Conservation (phyloP, 2,888 invertebrate genomes). For the Rhopalosiphum nymphaeae region DNA sequence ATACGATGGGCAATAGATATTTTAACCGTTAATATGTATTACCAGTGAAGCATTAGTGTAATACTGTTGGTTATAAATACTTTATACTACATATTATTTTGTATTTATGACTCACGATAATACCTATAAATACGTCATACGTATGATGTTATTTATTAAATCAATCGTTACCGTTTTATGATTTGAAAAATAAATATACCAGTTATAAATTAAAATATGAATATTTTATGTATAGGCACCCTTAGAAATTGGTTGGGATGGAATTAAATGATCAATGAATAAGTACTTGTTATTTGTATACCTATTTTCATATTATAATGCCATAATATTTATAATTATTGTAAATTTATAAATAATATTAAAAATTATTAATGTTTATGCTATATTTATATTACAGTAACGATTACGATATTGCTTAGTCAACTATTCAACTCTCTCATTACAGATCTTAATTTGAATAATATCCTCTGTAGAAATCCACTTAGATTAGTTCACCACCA, state of each 20-base stretch:
- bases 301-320: not conserved
- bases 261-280: not conserved
- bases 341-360: not conserved
- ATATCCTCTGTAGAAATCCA: not conserved
- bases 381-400: too few species aligned
- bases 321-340: not conserved
- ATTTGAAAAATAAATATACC: not conserved
- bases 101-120: not conserved
- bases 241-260: not conserved
- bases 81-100: not conserved
- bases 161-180: not conserved
- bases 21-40: not conserved
- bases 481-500: not conserved
- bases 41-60: not conserved
- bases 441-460: not conserved
- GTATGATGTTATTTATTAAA: not conserved
- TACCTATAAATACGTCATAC: not conserved
- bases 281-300: not conserved
- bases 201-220: not conserved
- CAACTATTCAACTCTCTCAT: not conserved
- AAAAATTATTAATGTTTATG: not conserved
- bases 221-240: not conserved
- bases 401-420: not conserved
- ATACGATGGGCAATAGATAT: not conserved
- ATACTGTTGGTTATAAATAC: not conserved